A percentile compares a stretch with the other conserved stretches of the same genome.
Conservation (phyloP, 2,888 invertebrate genomes). For the Rotaria macrura region DNA sequence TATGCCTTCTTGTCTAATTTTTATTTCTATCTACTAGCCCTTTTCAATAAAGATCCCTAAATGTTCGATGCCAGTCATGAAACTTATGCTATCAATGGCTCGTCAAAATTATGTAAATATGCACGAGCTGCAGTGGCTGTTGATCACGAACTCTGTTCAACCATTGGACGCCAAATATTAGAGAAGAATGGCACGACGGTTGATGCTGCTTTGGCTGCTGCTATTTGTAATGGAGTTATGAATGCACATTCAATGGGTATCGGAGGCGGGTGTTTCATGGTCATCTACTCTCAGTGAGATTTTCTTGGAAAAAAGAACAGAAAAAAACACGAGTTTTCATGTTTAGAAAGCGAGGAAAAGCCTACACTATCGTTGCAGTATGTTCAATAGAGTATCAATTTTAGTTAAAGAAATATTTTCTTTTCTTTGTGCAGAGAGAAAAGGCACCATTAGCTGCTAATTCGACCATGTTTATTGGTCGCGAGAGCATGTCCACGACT, state of each 20-base stretch:
- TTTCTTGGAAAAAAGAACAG: no score
- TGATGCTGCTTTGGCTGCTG: constrained; percentile 30
- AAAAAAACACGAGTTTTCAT: background rate
- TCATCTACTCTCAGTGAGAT: constrained; percentile 1
- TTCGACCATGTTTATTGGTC: background rate
- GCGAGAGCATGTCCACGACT: background rate
- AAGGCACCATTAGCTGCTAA: background rate
- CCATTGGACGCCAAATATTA: background rate
- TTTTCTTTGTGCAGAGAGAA: background rate
- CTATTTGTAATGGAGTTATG: constrained; percentile 27
- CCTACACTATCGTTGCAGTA: background rate
- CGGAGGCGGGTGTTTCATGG: constrained; percentile 28
- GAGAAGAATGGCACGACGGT: constrained; percentile 21
- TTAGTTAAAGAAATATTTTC: no score
- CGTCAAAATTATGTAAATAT: background rate
- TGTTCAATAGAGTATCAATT: no score
- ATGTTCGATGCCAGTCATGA: no score
- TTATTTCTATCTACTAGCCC: no score
- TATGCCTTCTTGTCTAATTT: no score
- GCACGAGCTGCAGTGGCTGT: background rate
- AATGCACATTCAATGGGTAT: constrained; percentile 32
- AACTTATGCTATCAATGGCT: background rate
- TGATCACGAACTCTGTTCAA: background rate
- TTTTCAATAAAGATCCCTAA: no score
- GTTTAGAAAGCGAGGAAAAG: background rate